Base-by-base conservation (phyloP, 92 coral and sea anemone genomes). In the Heliopora coerulea region DNA sequence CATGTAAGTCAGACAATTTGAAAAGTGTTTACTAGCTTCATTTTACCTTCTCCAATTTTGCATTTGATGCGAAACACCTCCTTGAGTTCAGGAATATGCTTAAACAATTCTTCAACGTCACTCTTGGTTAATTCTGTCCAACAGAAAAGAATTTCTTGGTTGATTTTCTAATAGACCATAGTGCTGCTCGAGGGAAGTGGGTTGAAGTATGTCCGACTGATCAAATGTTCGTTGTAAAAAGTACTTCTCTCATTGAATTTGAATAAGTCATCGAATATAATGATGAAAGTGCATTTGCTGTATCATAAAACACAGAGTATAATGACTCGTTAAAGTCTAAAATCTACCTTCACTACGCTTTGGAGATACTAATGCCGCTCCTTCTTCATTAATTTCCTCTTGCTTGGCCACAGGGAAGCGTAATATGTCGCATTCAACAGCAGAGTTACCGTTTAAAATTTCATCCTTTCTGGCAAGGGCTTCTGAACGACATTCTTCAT, bases 1-100 rank as follows among this genome's bases (percentile, higher is more conserved):
- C n/a, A n/a, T n/a, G n/a, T n/a, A n/a, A n/a, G n/a, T n/a, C n/a
- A n/a, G n/a, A n/a, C n/a, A n/a, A n/a, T n/a, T n/a, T n/a, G n/a
- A n/a, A n/a, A n/a, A n/a, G n/a, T n/a, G n/a, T n/a, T n/a, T n/a
- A n/a, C n/a, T n/a, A n/a, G n/a, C n/a, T n/a, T n/a, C n/a, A 39
- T 39, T 46, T 69, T 15, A 95, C 99, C 99, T 82, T 95, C 99
- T 20, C 99, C 99, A 35, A 95, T 91, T 86, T 95, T 95, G 64
- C 86, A 73, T 41, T 83, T 75, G 59, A 95, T 84, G 56, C 85
- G 80, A 66, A 95, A 95, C 24, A 80, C 65, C 29, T 86, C 91
- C 56, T 81, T 78, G 3, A 95, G 86, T 59, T 90, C 95, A 17
- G 99, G 99, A 59, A 95, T 87, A 78, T 88, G 86, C 33, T 80